Conservation (phyloP, 2,113 vertebrate species). For the Xyliphius kryptos region DNA sequence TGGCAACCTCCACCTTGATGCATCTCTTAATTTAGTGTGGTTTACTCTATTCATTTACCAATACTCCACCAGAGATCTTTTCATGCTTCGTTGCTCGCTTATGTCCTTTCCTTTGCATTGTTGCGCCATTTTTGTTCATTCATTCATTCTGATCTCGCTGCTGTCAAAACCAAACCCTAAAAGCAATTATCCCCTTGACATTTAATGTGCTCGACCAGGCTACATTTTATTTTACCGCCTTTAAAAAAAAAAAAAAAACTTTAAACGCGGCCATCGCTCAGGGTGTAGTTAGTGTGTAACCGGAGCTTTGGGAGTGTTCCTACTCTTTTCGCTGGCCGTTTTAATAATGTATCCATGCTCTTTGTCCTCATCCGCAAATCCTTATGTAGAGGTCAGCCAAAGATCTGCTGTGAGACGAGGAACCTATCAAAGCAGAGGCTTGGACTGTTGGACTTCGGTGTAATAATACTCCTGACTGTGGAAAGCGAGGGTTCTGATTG, state of each 20-base stretch:
- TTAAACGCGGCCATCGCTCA: constrained; percentile 27
- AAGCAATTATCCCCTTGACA: constrained; percentile 63
- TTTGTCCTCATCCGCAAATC: constrained; percentile 24
- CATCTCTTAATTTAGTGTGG: constrained; percentile 66
- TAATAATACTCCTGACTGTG: constrained; percentile 22
- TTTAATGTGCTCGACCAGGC: constrained; percentile 55
- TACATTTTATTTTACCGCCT: constrained; percentile 50
- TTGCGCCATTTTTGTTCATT: constrained; percentile 51
- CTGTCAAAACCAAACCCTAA: constrained; percentile 51
- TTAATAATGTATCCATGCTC: constrained; percentile 30
- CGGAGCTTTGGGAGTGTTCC: constrained; percentile 18
- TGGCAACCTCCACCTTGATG: constrained; percentile 59
- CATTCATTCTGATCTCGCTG: constrained; percentile 41
- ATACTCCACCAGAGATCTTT: constrained; percentile 51
- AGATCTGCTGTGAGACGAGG: background rate
- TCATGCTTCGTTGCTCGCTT: constrained; percentile 50
- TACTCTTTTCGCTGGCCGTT: background rate
- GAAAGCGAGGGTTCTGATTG: constrained; percentile 28
- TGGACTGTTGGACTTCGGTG: constrained; percentile 7
- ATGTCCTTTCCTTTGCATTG: constrained; percentile 62
- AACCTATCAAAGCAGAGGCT: constrained; percentile 31
- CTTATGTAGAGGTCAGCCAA: constrained; percentile 31
- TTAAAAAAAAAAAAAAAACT: constrained; percentile 51
- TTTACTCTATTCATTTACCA: constrained; percentile 69
- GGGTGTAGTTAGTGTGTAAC: constrained; percentile 20